Evolutionary conservation across 1,140 invertebrate genomes (phyloP).

Genomic region (Formica selysi): DNA sequence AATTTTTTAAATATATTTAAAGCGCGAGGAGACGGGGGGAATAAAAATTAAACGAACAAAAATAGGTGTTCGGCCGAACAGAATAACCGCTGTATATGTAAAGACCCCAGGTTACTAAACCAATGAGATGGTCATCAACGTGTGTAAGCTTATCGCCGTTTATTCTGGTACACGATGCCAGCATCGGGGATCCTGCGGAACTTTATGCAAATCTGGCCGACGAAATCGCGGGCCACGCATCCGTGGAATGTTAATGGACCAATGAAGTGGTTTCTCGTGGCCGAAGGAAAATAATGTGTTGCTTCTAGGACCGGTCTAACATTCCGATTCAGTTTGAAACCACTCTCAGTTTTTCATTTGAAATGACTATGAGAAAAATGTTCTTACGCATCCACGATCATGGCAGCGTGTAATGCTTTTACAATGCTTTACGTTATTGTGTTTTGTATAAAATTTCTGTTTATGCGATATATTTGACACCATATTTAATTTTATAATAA

Average conservation of each 20-base stretch:
- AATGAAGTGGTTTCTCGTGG: slow-evolving; percentile 12
- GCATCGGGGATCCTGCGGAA: slow-evolving; percentile 14
- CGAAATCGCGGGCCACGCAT: slow-evolving; percentile 52
- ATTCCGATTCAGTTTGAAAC: slow-evolving; percentile 63
- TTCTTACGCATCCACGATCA: slow-evolving; percentile 44
- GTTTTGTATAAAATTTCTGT: neutral
- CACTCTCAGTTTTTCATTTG: slow-evolving; percentile 71
- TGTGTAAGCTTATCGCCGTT: slow-evolving; percentile 34
- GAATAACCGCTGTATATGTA: slow-evolving; percentile 25
- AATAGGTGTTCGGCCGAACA: slow-evolving; percentile 10
- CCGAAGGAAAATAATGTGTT: slow-evolving; percentile 59
- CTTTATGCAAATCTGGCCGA: slow-evolving; percentile 63
- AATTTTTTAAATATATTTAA: too few relatives aligned
- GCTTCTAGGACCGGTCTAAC: slow-evolving; percentile 63
- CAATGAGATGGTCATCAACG: slow-evolving; percentile 10
- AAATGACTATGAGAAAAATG: slow-evolving; percentile 26
- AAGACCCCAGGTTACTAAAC: neutral
- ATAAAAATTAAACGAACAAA: slow-evolving; percentile 9
- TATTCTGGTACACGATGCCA: neutral
- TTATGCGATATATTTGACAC: neutral
- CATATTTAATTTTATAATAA: neutral
- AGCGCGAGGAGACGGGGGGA: too few relatives aligned
- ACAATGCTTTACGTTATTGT: neutral
- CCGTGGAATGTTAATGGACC: slow-evolving; percentile 72
- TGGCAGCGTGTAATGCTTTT: slow-evolving; percentile 41